Base-by-base conservation (phyloP, 2,888 invertebrate species). In the Gryllus longicercus region DNA sequence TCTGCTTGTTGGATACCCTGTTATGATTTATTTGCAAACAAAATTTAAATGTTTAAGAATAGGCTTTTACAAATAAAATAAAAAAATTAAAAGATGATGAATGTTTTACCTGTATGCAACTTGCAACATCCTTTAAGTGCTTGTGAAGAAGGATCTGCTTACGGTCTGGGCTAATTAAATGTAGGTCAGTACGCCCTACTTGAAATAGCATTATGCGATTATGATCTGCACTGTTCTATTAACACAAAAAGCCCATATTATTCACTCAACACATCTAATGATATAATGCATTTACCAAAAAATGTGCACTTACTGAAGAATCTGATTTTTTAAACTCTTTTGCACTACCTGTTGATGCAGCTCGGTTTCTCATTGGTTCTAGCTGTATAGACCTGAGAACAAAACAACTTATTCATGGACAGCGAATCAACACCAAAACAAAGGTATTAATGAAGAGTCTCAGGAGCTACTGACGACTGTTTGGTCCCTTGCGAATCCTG, bases 141-240 rank as follows among this genome's bases (percentile, higher is more conserved):
- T 96, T 94, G 85, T 96, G 95, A 11, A 98, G 90, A 11, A 98
- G 89, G 16, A 96, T 93, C 84, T 95, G 94, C 85, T 98, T 98
- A 81, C 96, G 91, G 86, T 98, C 97, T 0, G 97, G 96, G 84
- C 96, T 97, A 83, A 98, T 97, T 10, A 98, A 90, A 77, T 96
- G 91, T 16, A 98, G 89, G 86, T 98, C 97, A 49, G 92, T 91
- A 77, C 94, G 90, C 11, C 96, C 97, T 11, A 98, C 95, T 89
- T 95, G 88, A 77, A 85, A 84, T 74, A 98, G 91, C 97, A 98
- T 98, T 0, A 97, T 97, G 77, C 97, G 91, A 87, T 97, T 97
- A 85, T 94, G 94, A 83, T 95, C 95, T 0, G 88, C 63, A 88
- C 83, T 83, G 88, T 89, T 0, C 87, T 80, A 78, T 14, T 79